Conservation (phyloP, 2,888 invertebrate genomes). For the Caenorhabditis sp. region DNA sequence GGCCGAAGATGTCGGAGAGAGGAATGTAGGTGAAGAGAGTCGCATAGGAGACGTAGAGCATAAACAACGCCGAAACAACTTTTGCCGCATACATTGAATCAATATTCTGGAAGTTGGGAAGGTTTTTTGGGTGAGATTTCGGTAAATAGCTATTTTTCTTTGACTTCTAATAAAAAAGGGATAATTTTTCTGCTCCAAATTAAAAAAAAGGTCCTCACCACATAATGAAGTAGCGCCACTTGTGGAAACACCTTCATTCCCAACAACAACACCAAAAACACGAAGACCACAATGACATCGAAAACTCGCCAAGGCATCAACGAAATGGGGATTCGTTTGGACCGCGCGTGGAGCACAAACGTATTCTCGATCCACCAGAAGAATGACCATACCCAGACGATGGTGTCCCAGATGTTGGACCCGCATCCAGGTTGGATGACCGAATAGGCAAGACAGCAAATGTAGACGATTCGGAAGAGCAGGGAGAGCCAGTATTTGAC, state of each 20-base stretch:
- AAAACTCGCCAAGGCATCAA: constrained; percentile 57
- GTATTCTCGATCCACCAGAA: constrained; percentile 62
- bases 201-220: constrained; percentile 25
- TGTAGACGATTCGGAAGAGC: constrained; percentile 65
- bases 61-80: constrained; percentile 60
- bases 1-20: constrained; percentile 71
- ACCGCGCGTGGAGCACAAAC: constrained; percentile 51
- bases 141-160: too few species aligned
- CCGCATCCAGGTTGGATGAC: constrained; percentile 72
- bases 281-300: constrained; percentile 46
- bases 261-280: constrained; percentile 53
- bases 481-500: constrained; percentile 73
- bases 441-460: constrained; percentile 59
- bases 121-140: too few species aligned
- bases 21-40: constrained; percentile 74
- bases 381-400: constrained; percentile 71
- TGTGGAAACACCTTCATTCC: constrained; percentile 50
- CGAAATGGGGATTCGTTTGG: constrained; percentile 41
- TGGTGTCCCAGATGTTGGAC: constrained; percentile 71
- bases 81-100: constrained; percentile 52
- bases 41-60: constrained; percentile 74
- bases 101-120: constrained; percentile 33
- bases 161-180: too few species aligned
- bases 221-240: constrained; percentile 9
- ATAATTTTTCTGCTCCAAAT: too few species aligned